These are phyloP conservation scores for Oryzias dopingdopingensis DNA, from an alignment of 2,797 vertebrate genomes.

Conservation along the genomic window DNA sequence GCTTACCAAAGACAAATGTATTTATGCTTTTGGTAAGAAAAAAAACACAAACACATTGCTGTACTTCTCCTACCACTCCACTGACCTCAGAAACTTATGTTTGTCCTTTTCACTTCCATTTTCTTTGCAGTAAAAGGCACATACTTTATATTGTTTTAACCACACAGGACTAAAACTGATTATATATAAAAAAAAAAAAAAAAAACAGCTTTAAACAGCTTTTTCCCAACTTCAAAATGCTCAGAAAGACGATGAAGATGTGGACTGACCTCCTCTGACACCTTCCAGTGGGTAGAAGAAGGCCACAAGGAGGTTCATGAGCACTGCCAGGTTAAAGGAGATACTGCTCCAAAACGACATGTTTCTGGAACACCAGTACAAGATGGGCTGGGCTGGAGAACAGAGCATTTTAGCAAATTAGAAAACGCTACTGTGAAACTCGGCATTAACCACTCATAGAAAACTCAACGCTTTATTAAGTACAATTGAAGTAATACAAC, in stretches of 20 bases:
- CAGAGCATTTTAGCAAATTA: conserved; percentile 10
- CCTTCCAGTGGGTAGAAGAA: conserved; percentile 98
- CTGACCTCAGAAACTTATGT: conserved; percentile 15
- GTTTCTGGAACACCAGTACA: conserved; percentile 98
- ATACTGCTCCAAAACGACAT: conserved; percentile 99
- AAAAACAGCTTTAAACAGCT: too few species aligned
- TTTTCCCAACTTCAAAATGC: too few species aligned
- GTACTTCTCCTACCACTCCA: conserved; percentile 5
- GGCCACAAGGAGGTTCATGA: conserved; percentile 97
- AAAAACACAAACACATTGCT: not conserved
- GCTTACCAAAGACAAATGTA: not conserved
- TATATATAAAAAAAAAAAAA: too few species aligned
- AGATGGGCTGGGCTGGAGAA: conserved; percentile 89
- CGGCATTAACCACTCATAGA: conserved; percentile 1
- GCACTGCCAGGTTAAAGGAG: conserved; percentile 97
- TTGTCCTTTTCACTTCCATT: conserved; percentile 23
- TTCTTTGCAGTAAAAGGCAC: conserved; percentile 30
- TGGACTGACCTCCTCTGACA: conserved; percentile 85
- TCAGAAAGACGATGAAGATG: not conserved
- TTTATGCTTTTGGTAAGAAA: conserved; percentile 9
- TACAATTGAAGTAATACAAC: not conserved
- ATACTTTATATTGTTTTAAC: conserved; percentile 14
- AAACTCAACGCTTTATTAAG: not conserved
- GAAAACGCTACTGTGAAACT: not conserved
- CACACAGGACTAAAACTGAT: conserved; percentile 1